Conservation (phyloP, 2,797 vertebrate genomes). For the Clarias fuscus region DNA sequence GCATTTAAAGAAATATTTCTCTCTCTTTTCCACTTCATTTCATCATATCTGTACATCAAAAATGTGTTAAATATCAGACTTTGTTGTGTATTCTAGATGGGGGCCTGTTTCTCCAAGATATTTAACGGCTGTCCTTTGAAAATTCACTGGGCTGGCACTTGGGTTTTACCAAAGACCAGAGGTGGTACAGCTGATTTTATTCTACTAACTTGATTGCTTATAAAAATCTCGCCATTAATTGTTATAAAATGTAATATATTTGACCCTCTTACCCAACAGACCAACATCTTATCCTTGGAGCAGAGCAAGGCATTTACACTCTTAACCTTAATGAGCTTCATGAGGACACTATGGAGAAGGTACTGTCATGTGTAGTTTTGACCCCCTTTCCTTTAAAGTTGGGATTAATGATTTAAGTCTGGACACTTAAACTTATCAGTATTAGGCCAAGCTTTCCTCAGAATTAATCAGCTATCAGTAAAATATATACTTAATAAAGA, state of each 20-base stretch:
- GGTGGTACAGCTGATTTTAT: conserved; percentile 73
- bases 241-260: conserved; percentile 1
- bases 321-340: conserved; percentile 89
- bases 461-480: background rate
- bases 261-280: conserved; percentile 67
- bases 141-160: conserved; percentile 87
- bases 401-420: background rate
- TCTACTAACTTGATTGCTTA: background rate
- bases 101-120: conserved; percentile 90
- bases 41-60: background rate
- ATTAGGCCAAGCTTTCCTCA: background rate
- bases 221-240: background rate
- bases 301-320: conserved; percentile 90
- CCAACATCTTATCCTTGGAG: conserved; percentile 88
- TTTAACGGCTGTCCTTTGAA: conserved; percentile 90
- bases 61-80: background rate
- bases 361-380: conserved; percentile 45
- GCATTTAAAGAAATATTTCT: background rate
- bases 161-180: conserved; percentile 89
- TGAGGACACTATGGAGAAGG: conserved; percentile 92
- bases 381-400: background rate
- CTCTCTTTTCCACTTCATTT: background rate
- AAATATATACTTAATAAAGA: background rate
- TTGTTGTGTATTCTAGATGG: conserved; percentile 79
- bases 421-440: background rate